Conservation (phyloP, 2,888 invertebrate species). For the Glomeris marginata region DNA sequence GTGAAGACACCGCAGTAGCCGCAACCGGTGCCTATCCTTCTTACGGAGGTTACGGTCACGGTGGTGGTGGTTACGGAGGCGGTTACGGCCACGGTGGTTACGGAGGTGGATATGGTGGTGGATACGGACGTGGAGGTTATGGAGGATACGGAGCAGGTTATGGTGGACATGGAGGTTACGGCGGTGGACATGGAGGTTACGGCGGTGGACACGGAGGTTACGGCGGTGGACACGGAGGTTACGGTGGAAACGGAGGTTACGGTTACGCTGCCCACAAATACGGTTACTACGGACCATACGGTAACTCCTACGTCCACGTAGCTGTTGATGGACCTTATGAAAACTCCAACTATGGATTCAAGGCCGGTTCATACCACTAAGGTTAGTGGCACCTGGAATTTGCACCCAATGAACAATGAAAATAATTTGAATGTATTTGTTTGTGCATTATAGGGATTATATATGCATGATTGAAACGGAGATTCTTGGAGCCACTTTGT, state of each 20-base stretch:
- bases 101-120: constrained; percentile 6
- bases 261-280: constrained; percentile 7
- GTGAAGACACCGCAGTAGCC: too few species aligned
- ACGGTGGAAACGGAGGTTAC: not conserved
- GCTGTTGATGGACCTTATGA: constrained; percentile 10
- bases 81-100: constrained; percentile 7
- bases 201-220: constrained; percentile 8
- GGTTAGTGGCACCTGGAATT: too few species aligned
- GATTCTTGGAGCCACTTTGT: too few species aligned
- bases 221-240: constrained; percentile 7
- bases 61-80: constrained; percentile 7
- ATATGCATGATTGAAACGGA: too few species aligned
- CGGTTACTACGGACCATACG: constrained; percentile 9
- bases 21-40: too few species aligned
- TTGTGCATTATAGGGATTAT: too few species aligned
- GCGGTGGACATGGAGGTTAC: constrained; percentile 3
- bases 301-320: constrained; percentile 9
- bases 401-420: too few species aligned
- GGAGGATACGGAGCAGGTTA: constrained; percentile 4
- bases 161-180: constrained; percentile 9
- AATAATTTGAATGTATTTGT: too few species aligned
- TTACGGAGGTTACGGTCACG: not conserved
- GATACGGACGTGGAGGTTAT: not conserved
- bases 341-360: constrained; percentile 11
- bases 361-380: constrained; percentile 8